Percentiles rank a stretch among this genome's conserved stretches.
These are phyloP conservation scores for Mesembrinibis cayennensis DNA, from an alignment of 2,113 vertebrate species.

Conservation along the genomic window DNA sequence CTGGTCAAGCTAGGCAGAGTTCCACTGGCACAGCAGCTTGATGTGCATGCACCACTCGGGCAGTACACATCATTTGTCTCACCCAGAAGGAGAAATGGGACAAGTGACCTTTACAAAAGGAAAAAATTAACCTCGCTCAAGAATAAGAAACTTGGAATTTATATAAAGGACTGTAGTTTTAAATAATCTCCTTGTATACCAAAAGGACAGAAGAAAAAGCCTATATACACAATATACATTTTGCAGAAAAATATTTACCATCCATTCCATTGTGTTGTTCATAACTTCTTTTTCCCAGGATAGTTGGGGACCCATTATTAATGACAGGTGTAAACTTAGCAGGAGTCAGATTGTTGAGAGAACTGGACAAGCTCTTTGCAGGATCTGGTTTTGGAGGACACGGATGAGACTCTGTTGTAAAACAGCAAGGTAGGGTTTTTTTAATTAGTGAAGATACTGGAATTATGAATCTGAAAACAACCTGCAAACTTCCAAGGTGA, in stretches of 20 bases:
- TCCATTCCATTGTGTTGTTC: conserved; percentile 97
- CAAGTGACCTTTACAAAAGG: neutral
- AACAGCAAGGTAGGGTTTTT: neutral
- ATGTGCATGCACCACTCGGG: neutral
- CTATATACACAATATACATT: neutral
- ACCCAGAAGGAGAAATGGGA: neutral
- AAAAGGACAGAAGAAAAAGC: neutral
- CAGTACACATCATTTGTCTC: neutral
- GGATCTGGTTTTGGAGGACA: conserved; percentile 86
- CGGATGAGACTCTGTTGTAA: conserved; percentile 87
- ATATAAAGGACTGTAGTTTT: neutral
- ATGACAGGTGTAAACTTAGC: conserved; percentile 90
- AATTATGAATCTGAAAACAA: neutral
- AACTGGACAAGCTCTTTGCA: conserved; percentile 80
- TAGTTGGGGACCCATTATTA: conserved; percentile 96
- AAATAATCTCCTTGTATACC: neutral
- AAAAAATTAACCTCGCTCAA: neutral
- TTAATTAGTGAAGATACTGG: neutral
- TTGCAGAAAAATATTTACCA: conserved; percentile 76
- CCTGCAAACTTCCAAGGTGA: neutral
- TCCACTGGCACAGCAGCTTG: neutral
- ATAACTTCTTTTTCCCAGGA: conserved; percentile 93
- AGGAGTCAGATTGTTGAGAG: conserved; percentile 85
- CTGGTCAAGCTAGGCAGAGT: neutral
- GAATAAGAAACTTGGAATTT: neutral